Percentiles rank a stretch among this genome's conserved stretches.
These are phyloP conservation scores for Rhynchophorus ferrugineus DNA, from an alignment of 1,140 invertebrate genomes.

Conservation along the genomic window DNA sequence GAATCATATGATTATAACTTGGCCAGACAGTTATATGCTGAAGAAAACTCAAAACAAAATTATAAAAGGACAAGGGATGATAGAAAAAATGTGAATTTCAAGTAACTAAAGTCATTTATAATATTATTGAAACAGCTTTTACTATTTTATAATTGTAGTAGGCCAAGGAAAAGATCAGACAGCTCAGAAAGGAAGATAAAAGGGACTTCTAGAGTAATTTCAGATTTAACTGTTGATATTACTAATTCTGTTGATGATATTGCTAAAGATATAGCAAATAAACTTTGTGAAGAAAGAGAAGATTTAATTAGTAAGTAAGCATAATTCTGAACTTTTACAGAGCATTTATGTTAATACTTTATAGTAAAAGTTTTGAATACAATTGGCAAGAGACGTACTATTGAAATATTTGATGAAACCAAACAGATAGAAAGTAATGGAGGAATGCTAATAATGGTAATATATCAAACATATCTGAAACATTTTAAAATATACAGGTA, in stretches of 20 bases:
- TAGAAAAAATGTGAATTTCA: constrained; percentile 49
- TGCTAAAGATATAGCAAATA: constrained; percentile 59
- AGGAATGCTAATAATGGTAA: constrained; percentile 73
- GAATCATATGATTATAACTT: constrained; percentile 51
- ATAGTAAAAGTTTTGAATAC: constrained; percentile 63
- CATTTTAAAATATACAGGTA: background rate
- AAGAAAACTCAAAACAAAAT: constrained; percentile 35
- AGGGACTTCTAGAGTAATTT: constrained; percentile 45
- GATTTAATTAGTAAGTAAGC: constrained; percentile 57
- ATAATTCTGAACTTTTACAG: constrained; percentile 1
- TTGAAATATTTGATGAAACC: constrained; percentile 70
- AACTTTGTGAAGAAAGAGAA: constrained; percentile 62
- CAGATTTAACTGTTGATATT: constrained; percentile 44
- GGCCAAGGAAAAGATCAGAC: constrained; percentile 42
- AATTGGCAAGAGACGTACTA: constrained; percentile 63
- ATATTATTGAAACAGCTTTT: background rate
- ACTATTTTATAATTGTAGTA: constrained; percentile 26
- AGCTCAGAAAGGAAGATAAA: constrained; percentile 35
- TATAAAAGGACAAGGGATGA: constrained; percentile 54
- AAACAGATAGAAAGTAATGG: constrained; percentile 72
- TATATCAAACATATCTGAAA: background rate
- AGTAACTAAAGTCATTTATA: background rate
- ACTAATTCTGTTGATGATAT: constrained; percentile 51
- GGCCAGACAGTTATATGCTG: constrained; percentile 17
- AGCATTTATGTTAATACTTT: constrained; percentile 35